Base-by-base conservation (phyloP, 2,888 invertebrate species). In the Nomada goodeniana region DNA sequence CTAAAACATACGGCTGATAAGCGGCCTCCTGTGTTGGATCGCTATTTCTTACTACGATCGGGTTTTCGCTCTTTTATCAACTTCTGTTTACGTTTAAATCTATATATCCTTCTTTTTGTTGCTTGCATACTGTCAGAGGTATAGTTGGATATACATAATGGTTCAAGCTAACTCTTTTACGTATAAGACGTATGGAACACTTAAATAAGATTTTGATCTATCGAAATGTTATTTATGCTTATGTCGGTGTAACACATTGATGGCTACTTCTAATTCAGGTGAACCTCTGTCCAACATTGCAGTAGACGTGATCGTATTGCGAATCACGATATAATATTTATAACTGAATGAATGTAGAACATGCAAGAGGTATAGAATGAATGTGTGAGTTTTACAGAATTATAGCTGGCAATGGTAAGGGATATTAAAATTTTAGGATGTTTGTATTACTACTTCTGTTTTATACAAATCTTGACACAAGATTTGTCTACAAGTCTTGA, bases 1-100 rank as follows among this genome's bases (percentile, higher is more conserved):
- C 74, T 83, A 72, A 77, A 76, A 83, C 78, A 74, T 73, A 83
- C 82, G 72, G 67, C 75, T 68, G 78, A 83, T 79, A 82, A 83
- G 75, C 83, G 59, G 42, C 61, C 63, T 75, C 55, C 9, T 60
- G 69, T 78, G 42, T 47, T 47, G 15, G 55, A 55, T 53, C 78
- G 55, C 83, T 78, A 68, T 83, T 83, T 83, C 83, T 74, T 83
- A 67, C 63, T 70, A 52, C 44, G n/a, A 55, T n/a, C 11, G n/a
- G 83, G 61, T 61, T 83, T 77, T 74, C 61, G 44, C 70, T 29
- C 47, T 70, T 83, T 74, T 59, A 44, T 67, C 23, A 20, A 42
- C 52, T 26, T 68, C 63, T 78, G 55, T 82, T 73, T 82, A 71
- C 55, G 36, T 77, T 82, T 50, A 36, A 10, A 29, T 52, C n/a